These are phyloP conservation scores for Rhyacophila brunnea DNA, from an alignment of 1,140 invertebrate genomes.

Conservation along the genomic window DNA sequence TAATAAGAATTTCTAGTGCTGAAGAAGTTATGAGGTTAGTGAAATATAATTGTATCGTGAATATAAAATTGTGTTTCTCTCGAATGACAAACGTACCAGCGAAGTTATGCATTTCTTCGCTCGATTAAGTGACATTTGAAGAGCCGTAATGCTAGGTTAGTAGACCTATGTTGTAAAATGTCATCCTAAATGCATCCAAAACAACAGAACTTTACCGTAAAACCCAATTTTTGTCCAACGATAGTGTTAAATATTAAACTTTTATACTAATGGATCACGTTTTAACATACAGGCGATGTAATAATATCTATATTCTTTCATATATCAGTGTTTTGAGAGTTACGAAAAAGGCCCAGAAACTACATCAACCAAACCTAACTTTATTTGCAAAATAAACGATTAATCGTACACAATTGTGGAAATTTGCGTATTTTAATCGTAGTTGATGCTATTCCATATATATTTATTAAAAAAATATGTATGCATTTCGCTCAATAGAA, in stretches of 20 bases:
- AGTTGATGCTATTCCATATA: too few relatives aligned
- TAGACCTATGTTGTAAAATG: constrained; percentile 24
- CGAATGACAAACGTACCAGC: not conserved
- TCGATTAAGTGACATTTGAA: constrained; percentile 13
- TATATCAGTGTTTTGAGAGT: too few relatives aligned
- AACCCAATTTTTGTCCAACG: too few relatives aligned
- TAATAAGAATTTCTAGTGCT: constrained; percentile 52
- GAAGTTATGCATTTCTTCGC: constrained; percentile 3
- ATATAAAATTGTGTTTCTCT: not conserved
- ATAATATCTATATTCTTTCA: too few relatives aligned
- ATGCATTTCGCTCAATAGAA: too few relatives aligned
- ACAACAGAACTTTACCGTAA: not conserved
- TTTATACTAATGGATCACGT: not conserved
- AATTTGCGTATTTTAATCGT: too few relatives aligned
- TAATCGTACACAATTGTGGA: too few relatives aligned
- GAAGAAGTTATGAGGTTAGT: constrained; percentile 55
- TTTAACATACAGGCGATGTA: constrained; percentile 1
- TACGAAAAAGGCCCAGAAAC: too few relatives aligned
- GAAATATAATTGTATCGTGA: constrained; percentile 31
- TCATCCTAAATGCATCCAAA: constrained; percentile 10
- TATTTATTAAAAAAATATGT: too few relatives aligned
- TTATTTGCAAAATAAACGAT: too few relatives aligned
- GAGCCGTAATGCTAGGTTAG: constrained; percentile 27
- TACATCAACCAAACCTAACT: too few relatives aligned
- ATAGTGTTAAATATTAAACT: too few relatives aligned